These are phyloP conservation scores for Andrena flavipes DNA, from an alignment of 2,888 invertebrate species.

Conservation along the genomic window DNA sequence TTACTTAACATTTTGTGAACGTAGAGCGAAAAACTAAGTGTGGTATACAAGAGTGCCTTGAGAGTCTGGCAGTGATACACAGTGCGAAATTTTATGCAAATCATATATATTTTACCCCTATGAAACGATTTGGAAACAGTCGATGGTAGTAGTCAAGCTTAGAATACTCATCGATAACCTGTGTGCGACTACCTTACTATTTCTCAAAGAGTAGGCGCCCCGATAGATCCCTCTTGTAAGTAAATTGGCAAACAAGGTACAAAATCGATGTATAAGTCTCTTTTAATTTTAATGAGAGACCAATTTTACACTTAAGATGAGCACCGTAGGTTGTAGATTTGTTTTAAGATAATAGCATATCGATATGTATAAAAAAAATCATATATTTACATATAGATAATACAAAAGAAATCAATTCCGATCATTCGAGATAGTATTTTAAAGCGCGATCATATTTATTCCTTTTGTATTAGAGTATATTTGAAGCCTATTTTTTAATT, in stretches of 20 bases:
- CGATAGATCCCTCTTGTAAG: background rate
- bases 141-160: slow-evolving; percentile 1
- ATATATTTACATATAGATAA: background rate
- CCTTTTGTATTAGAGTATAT: slow-evolving; percentile 42
- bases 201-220: background rate
- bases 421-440: slow-evolving; percentile 23
- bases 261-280: slow-evolving; percentile 33
- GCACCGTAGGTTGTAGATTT: background rate
- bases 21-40: background rate
- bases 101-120: background rate
- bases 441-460: slow-evolving; percentile 35
- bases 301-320: slow-evolving; percentile 15
- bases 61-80: background rate
- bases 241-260: slow-evolving; percentile 31
- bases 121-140: background rate
- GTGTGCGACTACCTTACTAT: background rate
- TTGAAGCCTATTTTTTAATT: slow-evolving; percentile 45
- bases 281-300: slow-evolving; percentile 24
- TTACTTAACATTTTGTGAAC: slow-evolving; percentile 9
- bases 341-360: slow-evolving; percentile 10
- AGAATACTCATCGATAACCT: slow-evolving; percentile 13
- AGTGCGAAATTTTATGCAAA: background rate
- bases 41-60: slow-evolving; percentile 27
- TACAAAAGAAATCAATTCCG: background rate
- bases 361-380: background rate